Evolutionary conservation across 2,888 invertebrate species (phyloP).

Genomic region (Pristionchus arcanus): DNA sequence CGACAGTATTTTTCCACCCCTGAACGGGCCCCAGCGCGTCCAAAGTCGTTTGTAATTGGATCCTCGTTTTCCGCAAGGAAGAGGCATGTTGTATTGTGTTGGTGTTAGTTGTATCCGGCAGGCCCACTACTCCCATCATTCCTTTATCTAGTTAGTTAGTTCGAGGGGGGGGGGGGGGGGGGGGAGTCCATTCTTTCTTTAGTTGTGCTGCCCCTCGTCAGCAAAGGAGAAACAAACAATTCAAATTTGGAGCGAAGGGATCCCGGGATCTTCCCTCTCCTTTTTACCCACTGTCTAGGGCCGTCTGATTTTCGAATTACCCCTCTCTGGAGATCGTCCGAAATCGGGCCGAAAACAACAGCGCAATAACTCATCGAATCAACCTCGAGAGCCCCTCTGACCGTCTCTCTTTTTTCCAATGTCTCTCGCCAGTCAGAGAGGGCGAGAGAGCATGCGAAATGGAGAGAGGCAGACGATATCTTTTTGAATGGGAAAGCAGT

Average conservation of each 20-base stretch:
- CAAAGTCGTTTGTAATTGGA: conserved; percentile 27
- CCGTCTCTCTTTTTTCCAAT: neutral
- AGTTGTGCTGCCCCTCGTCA: neutral
- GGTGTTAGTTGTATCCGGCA: conserved; percentile 18
- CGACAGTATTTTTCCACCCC: neutral
- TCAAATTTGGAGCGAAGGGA: conserved; percentile 39
- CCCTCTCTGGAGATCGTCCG: neutral
- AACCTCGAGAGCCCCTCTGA: neutral
- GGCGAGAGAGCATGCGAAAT: neutral
- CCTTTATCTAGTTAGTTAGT: conserved; percentile 51
- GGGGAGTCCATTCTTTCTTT: neutral
- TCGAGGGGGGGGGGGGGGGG: neutral
- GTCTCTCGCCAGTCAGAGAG: neutral
- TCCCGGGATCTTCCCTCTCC: neutral
- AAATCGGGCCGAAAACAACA: neutral
- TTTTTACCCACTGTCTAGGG: neutral
- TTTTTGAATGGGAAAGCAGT: neutral
- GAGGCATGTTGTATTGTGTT: conserved; percentile 22
- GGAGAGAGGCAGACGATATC: neutral
- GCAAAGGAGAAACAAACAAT: conserved; percentile 39
- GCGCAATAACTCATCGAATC: conserved; percentile 14
- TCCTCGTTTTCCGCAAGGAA: neutral
- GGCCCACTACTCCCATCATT: conserved; percentile 1
- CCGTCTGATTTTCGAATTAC: neutral
- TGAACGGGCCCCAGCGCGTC: neutral